phyloP scores from a whole-genome alignment of 2,888 invertebrate genomes.

The Stictocephala bisonia region DNA sequence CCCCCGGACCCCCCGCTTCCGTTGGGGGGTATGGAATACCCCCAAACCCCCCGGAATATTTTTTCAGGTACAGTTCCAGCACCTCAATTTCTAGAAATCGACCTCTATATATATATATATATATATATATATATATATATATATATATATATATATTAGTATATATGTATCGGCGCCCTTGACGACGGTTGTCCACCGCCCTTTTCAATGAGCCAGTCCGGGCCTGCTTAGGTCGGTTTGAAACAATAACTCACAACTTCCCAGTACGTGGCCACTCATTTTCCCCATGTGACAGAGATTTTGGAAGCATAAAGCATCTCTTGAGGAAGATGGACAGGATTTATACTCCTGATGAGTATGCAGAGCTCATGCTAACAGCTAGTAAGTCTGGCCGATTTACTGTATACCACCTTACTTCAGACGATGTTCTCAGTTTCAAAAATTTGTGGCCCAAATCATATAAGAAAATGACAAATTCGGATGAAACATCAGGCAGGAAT shows the following conservation, averaged over 20 bases:
- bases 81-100: too few species aligned
- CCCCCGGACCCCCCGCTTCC: too few species aligned
- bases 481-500: constrained; percentile 39
- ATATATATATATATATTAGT: too few species aligned
- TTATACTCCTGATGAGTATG: constrained; percentile 31
- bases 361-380: constrained; percentile 22
- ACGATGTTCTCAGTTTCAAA: constrained; percentile 30
- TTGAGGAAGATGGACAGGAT: constrained; percentile 38
- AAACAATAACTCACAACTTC: constrained; percentile 33
- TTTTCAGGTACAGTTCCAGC: too few species aligned
- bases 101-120: too few species aligned
- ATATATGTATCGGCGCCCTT: too few species aligned
- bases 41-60: too few species aligned
- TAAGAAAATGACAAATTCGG: constrained; percentile 31
- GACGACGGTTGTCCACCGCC: too few species aligned
- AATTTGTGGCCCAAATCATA: constrained; percentile 37
- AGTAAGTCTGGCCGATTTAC: constrained; percentile 31
- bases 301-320: constrained; percentile 26
- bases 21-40: too few species aligned
- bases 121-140: too few species aligned
- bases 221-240: constrained; percentile 37
- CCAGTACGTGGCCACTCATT: constrained; percentile 41
- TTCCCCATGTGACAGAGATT: constrained; percentile 35
- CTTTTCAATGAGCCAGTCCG: too few species aligned
- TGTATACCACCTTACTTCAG: constrained; percentile 35